Conservation (phyloP, 2,113 vertebrate genomes). For the Casuarius casuarius region DNA sequence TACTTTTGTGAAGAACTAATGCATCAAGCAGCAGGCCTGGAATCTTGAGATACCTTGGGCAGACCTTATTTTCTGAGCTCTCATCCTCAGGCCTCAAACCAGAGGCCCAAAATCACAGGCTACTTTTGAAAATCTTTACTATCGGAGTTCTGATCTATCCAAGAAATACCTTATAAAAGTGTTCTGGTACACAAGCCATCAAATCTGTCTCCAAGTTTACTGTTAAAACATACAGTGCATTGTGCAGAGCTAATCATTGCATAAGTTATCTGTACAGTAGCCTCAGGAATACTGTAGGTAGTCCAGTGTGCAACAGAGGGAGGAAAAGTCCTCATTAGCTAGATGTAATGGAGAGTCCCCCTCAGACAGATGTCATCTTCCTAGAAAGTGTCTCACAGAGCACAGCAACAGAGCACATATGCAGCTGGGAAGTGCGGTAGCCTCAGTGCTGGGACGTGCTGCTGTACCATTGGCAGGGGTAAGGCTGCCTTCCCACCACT, state of each 20-base stretch:
- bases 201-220: background rate
- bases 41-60: background rate
- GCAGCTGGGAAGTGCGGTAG: background rate
- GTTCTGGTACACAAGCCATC: rapidly evolving
- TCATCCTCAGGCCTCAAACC: background rate
- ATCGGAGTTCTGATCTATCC: background rate
- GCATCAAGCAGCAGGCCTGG: background rate
- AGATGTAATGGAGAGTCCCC: background rate
- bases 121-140: background rate
- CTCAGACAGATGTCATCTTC: background rate
- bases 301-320: no score
- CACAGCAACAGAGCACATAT: rapidly evolving
- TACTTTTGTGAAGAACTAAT: background rate
- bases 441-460: rapidly evolving
- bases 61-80: background rate
- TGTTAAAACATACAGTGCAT: background rate
- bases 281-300: background rate
- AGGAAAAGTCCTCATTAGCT: no score
- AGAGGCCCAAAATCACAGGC: background rate
- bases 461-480: background rate
- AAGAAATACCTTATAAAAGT: background rate
- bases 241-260: background rate
- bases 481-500: background rate
- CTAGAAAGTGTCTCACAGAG: background rate
- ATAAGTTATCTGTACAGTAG: background rate